A percentile compares a stretch with the other conserved stretches of the same genome.
These are phyloP conservation scores for Pituophis catenifer DNA, from an alignment of 2,113 vertebrate species.

Conservation along the genomic window DNA sequence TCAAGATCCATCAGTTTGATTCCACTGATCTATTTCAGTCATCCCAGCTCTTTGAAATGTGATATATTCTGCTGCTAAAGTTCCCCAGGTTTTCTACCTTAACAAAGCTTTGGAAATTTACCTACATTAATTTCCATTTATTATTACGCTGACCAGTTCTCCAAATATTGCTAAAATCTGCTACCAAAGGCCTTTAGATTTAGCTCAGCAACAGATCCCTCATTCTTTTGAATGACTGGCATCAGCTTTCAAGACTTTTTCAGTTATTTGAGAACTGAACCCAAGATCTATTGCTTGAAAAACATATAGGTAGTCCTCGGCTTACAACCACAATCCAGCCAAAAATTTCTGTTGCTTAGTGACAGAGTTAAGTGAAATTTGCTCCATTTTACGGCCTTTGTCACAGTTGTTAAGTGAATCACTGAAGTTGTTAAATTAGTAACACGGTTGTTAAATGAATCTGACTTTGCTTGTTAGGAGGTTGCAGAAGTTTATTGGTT, in stretches of 20 bases:
- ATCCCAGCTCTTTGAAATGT: not conserved
- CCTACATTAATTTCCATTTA: not conserved
- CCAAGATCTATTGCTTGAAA: not conserved
- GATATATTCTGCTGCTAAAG: not conserved
- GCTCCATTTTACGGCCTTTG: too few relatives aligned
- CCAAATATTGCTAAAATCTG: not conserved
- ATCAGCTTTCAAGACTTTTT: not conserved
- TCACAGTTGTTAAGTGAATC: too few relatives aligned
- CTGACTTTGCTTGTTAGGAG: too few relatives aligned
- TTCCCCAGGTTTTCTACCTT: not conserved
- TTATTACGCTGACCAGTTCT: not conserved
- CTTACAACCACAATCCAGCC: too few relatives aligned
- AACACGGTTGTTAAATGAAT: too few relatives aligned
- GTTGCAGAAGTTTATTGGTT: too few relatives aligned
- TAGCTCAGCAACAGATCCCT: not conserved
- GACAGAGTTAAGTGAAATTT: too few relatives aligned
- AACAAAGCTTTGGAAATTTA: not conserved
- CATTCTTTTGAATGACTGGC: not conserved
- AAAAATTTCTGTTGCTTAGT: too few relatives aligned
- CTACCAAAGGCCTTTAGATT: not conserved
- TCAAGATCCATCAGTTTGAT: not conserved
- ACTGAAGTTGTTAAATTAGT: too few relatives aligned
- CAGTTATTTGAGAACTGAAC: not conserved
- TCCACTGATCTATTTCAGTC: not conserved
- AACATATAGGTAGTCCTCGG: too few relatives aligned